Evolutionary conservation across 2,113 vertebrate species (phyloP), one percentile per base, ranked within the genome.

Genomic region (Bubo scandiacus): DNA sequence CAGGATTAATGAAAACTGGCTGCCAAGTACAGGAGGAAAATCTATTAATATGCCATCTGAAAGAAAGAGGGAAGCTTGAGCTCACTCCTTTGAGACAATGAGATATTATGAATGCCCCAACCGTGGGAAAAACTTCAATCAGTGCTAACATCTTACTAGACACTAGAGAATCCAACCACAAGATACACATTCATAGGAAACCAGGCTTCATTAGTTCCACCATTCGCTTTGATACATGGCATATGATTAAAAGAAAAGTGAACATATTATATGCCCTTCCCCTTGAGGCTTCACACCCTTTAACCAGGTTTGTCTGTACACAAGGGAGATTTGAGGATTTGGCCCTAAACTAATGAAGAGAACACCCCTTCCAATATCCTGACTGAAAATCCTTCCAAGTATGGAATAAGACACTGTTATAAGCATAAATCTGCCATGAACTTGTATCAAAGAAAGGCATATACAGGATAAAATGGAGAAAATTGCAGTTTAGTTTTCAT

Each of bases 41-140:
- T 72, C 89, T 93, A 85, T 96, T 91, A 92, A 87, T 92, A 87
- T 61, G 85, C 6, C 6, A 65, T 95, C 74, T 94, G 90, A 93
- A 95, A 92, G 86, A 84, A 94, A 79, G 86, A 87, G 57, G 36
- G 70, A 87, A 42, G 66, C 81, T 88, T 87, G 81, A 94, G 91
- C 91, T 96, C 58, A 42, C 66, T 88, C 22, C 84, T 92, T 85
- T 79, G 66, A 96, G 87, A 96, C 95, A 96, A 96, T 85, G 70
- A 92, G 90, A 68, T 91, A 94, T 90, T 96, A 96, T 93, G 92
- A 97, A 97, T 96, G 92, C 96, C 96, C 93, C 90, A 88, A 96
- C 93, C 94, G 92, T 97, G 96, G 96, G 96, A 97, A 97, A 96
- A 96, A 94, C 70, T 96, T 97, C 93, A 96, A 93, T 97, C 94